phyloP scores from a whole-genome alignment of 2,113 vertebrate genomes.

The Daubentonia madagascariensis region DNA sequence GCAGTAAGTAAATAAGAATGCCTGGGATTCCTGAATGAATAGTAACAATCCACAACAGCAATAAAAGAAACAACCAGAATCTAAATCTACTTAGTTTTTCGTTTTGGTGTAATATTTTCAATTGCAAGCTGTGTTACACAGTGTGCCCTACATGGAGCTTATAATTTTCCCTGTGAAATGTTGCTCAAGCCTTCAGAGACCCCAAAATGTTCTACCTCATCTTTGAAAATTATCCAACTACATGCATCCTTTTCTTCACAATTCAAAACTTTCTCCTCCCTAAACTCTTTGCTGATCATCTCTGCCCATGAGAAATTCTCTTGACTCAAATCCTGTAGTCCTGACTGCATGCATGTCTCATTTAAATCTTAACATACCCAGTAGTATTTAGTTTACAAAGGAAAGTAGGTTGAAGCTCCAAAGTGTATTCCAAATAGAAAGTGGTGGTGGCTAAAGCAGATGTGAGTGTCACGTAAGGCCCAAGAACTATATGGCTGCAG shows the following conservation, averaged over 20 bases:
- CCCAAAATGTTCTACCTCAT: not conserved
- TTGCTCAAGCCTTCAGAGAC: not conserved
- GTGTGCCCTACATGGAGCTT: not conserved
- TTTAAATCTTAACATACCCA: not conserved
- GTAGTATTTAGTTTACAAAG: not conserved
- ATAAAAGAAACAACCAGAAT: not conserved
- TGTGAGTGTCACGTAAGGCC: not conserved
- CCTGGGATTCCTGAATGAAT: not conserved
- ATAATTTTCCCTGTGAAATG: not conserved
- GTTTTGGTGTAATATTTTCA: constrained; percentile 23
- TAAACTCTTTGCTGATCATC: not conserved
- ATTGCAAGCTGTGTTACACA: not conserved
- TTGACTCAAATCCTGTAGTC: not conserved
- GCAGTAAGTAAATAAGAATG: constrained; percentile 14
- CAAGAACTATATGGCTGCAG: not conserved
- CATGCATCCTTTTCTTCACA: not conserved
- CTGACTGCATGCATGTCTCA: not conserved
- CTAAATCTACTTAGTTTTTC: constrained; percentile 48
- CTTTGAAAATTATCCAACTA: not conserved
- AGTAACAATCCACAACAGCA: not conserved
- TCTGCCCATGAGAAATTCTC: not conserved
- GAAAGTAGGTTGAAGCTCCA: not conserved
- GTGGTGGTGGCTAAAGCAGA: not conserved
- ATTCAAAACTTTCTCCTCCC: not conserved
- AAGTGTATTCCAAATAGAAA: not conserved